Evolutionary conservation across 64 coral and sea anemone species (phyloP).

Genomic region (Acropora tenuis): DNA sequence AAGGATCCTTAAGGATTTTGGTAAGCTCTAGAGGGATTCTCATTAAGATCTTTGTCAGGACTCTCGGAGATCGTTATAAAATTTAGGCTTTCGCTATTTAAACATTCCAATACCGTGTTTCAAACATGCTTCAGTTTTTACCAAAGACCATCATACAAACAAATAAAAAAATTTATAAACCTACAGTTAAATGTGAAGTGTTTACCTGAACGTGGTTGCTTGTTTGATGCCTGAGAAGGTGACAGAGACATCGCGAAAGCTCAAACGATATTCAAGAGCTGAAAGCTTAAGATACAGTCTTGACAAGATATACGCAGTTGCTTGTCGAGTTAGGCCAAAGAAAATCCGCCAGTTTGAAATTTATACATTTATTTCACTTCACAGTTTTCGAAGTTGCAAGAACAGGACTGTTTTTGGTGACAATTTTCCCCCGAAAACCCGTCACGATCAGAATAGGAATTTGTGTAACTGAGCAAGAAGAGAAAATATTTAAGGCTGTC

Average conservation of each 20-base stretch:
- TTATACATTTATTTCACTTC: too few relatives aligned
- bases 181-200: background rate
- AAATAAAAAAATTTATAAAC: background rate
- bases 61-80: too few relatives aligned
- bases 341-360: too few relatives aligned
- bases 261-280: background rate
- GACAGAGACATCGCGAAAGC: constrained; percentile 44
- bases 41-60: too few relatives aligned
- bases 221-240: constrained; percentile 68
- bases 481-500: background rate
- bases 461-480: too few relatives aligned
- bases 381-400: background rate
- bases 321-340: background rate
- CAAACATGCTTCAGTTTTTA: background rate
- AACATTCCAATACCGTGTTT: too few relatives aligned
- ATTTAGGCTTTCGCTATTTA: too few relatives aligned
- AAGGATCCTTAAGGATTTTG: too few relatives aligned
- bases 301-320: background rate
- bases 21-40: too few relatives aligned
- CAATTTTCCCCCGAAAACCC: background rate
- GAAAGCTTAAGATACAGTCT: background rate
- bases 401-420: background rate
- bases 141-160: too few relatives aligned
- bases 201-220: constrained; percentile 61
- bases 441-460: too few relatives aligned